Percentiles rank a stretch among this genome's conserved stretches.
These are phyloP conservation scores for Drosophila bipectinata DNA, from an alignment of 1,140 invertebrate genomes.

Conservation along the genomic window DNA sequence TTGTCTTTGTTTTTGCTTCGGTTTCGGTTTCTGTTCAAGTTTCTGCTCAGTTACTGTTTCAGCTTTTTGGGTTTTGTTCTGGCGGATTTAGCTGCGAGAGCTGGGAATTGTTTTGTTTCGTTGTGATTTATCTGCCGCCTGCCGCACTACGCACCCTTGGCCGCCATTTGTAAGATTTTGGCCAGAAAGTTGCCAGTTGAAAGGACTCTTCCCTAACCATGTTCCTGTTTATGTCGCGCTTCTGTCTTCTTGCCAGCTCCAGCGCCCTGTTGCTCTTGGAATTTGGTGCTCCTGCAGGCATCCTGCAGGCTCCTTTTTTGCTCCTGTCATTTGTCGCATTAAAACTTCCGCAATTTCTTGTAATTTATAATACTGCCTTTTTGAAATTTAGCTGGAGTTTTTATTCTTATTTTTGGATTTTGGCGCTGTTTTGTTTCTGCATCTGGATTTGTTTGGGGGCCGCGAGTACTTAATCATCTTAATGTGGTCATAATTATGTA, in stretches of 20 bases:
- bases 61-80: conserved; percentile 34
- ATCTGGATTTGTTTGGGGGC: conserved; percentile 26
- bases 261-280: conserved; percentile 48
- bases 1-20: conserved; percentile 35
- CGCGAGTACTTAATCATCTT: conserved; percentile 73
- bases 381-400: conserved; percentile 51
- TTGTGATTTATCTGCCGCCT: conserved; percentile 68
- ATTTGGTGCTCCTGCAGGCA: conserved; percentile 41
- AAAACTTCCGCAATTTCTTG: conserved; percentile 78
- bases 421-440: conserved; percentile 38
- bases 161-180: conserved; percentile 81
- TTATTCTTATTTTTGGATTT: conserved; percentile 21
- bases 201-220: conserved; percentile 30
- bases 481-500: conserved; percentile 76
- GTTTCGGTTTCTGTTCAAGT: conserved; percentile 34
- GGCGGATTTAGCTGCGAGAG: conserved; percentile 31
- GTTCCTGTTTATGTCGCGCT: conserved; percentile 47
- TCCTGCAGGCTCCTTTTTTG: conserved; percentile 54
- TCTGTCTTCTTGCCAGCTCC: conserved; percentile 57
- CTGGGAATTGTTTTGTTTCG: conserved; percentile 69
- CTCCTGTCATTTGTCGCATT: conserved; percentile 78
- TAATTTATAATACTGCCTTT: conserved; percentile 79
- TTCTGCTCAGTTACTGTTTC: conserved; percentile 39
- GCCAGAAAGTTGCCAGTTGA: conserved; percentile 69
- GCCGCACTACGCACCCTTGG: conserved; percentile 39